Conservation (phyloP, 2,888 invertebrate genomes). For the Drosophila nr. perissopoda region DNA sequence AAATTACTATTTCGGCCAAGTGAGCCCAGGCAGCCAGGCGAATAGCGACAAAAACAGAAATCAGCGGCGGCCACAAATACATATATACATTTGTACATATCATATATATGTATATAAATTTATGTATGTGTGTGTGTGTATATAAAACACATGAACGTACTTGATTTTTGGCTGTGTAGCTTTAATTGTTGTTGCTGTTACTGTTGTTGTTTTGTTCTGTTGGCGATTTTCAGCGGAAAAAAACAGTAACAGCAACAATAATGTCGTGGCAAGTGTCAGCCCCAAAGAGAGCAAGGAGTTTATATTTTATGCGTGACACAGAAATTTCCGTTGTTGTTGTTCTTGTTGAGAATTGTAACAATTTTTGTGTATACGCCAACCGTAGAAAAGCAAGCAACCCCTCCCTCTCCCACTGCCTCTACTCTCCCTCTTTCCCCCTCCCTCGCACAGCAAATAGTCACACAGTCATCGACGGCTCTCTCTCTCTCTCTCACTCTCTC, state of each 20-base stretch:
- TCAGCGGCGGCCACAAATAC: slow-evolving; percentile 36
- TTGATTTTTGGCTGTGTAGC: slow-evolving; percentile 66
- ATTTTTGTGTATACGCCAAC: slow-evolving; percentile 68
- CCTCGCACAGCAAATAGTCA: slow-evolving; percentile 61
- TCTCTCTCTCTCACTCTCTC: slow-evolving; percentile 3
- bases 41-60: slow-evolving; percentile 58
- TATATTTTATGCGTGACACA: slow-evolving; percentile 68
- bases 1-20: slow-evolving; percentile 56
- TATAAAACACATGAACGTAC: slow-evolving; percentile 57
- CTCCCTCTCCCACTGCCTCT: neutral
- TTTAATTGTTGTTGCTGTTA: slow-evolving; percentile 21
- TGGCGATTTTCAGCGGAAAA: slow-evolving; percentile 64
- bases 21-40: slow-evolving; percentile 33
- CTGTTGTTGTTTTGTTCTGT: slow-evolving; percentile 14
- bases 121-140: neutral
- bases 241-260: slow-evolving; percentile 15
- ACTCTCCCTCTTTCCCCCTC: neutral
- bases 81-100: slow-evolving; percentile 9
- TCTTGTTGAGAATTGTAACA: slow-evolving; percentile 57
- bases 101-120: neutral
- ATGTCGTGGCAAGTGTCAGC: slow-evolving; percentile 32
- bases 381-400: slow-evolving; percentile 8
- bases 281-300: slow-evolving; percentile 19
- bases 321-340: slow-evolving; percentile 40
- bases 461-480: slow-evolving; percentile 48